Evolutionary conservation across 2,888 invertebrate genomes (phyloP), one percentile per base, ranked within the genome.

Genomic region (Drosophila anomalipes): DNA sequence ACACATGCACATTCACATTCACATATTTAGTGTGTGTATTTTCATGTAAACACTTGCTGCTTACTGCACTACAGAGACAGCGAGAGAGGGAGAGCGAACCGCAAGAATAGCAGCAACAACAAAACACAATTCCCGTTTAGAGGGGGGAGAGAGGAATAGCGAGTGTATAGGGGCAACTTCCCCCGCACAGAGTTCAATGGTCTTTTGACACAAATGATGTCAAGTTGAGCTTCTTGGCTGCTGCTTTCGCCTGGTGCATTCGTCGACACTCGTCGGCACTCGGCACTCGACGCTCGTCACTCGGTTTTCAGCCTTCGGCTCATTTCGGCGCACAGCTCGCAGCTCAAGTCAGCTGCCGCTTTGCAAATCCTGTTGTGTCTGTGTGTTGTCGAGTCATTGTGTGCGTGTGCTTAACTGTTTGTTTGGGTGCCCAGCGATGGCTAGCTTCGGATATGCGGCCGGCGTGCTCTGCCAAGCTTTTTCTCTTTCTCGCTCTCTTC

Each of bases 191-290:
- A 92, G 92, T 93, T 93, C 93, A 92, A 92, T 93, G 92, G 91
- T 91, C 93, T 93, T 93, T 92, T 92, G 91, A 92, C 92, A 91
- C 88, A 91, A 92, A 91, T 91, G 91, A 91, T 92, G 92, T 92
- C 92, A 92, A 92, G 92, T 93, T 92, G 91, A 91, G 91, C 88
- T 83, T 83, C 82, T 81, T 73, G 65, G 53, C 57, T 65, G 65
- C 67, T 66, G 64, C 64, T 69, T 54, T 49, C 63, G 70, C 61
- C 28, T 69, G 61, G 28, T 58, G 60, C 57, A 19, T 35, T 51
- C 22, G 22, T 22, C 33, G 32, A 47, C 35, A 47, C n/a, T 44
- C 44, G 47, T 54, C 22, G 28, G 33, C 30, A 37, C 37, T 83
- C 58, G 63, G 62, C 51, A 52, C 30, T 35, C 33, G 39, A 44